These are phyloP conservation scores for Pseudobourletiella spinata DNA, from an alignment of 1,140 invertebrate species.

Conservation along the genomic window DNA sequence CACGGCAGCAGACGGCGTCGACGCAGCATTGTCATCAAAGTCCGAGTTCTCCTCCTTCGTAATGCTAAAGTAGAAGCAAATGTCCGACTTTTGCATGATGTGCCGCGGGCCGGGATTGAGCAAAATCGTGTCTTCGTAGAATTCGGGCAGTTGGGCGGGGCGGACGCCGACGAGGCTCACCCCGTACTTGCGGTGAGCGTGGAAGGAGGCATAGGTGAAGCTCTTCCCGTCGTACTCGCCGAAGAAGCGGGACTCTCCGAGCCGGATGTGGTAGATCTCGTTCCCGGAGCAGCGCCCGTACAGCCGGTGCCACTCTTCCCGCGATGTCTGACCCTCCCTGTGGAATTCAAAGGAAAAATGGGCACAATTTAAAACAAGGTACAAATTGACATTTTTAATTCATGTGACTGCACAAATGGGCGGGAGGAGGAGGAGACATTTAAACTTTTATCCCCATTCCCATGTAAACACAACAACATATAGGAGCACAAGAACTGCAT, in stretches of 20 bases:
- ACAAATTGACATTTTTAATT: not conserved
- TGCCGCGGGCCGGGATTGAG: constrained; percentile 77
- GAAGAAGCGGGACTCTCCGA: constrained; percentile 93
- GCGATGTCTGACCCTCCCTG: constrained; percentile 93
- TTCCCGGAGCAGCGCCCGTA: constrained; percentile 98
- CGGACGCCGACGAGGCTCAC: constrained; percentile 91
- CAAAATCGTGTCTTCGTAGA: constrained; percentile 88
- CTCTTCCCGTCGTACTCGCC: constrained; percentile 97
- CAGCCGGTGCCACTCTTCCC: constrained; percentile 93
- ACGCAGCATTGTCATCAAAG: constrained; percentile 46
- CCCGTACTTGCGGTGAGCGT: constrained; percentile 67
- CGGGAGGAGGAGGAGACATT: no score
- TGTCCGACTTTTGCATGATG: constrained; percentile 95
- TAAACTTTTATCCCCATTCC: no score
- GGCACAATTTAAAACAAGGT: constrained; percentile 3
- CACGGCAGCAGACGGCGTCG: not conserved
- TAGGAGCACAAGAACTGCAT: no score
- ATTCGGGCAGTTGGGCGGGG: constrained; percentile 77
- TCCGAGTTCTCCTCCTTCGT: constrained; percentile 94
- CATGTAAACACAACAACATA: no score
- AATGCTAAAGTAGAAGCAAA: constrained; percentile 98
- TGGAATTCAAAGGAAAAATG: no score
- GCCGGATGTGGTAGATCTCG: constrained; percentile 95
- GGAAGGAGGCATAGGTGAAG: constrained; percentile 97
- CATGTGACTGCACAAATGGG: no score